phyloP scores from a whole-genome alignment of 2,113 vertebrate species.

The Paedocypris sp. region DNA sequence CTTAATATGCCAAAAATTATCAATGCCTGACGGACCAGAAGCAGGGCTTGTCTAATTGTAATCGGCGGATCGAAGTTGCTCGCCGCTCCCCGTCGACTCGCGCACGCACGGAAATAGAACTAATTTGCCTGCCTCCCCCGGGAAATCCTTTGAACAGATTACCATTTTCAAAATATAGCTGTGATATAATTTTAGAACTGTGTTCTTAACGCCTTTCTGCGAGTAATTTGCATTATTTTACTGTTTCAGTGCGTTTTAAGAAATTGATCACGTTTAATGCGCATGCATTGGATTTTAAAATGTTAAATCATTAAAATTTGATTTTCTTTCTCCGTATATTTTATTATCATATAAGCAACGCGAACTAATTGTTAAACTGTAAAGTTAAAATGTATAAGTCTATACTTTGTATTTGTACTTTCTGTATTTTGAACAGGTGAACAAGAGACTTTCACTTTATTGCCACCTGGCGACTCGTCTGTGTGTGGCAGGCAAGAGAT shows the following conservation, averaged over 20 bases:
- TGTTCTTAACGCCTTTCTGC: constrained; percentile 97
- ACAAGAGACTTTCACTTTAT: constrained; percentile 1
- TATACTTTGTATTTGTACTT: no score
- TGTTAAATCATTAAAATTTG: no score
- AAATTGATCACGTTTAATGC: no score
- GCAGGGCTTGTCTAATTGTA: constrained; percentile 95
- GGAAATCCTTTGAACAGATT: constrained; percentile 99
- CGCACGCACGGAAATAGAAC: constrained; percentile 96
- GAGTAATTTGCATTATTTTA: constrained; percentile 96
- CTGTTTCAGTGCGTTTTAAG: no score
- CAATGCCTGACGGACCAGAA: constrained; percentile 98
- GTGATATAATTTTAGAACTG: constrained; percentile 99
- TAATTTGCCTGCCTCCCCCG: constrained; percentile 98
- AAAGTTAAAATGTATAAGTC: no score
- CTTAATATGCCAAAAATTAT: constrained; percentile 99
- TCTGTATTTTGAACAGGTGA: not conserved
- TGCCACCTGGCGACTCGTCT: not conserved
- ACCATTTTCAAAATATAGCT: constrained; percentile 99
- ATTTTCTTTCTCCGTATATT: no score
- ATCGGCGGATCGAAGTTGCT: constrained; percentile 99
- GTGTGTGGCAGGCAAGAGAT: no score
- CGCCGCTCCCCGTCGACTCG: constrained; percentile 79
- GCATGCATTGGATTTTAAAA: no score
- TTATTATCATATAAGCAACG: no score
- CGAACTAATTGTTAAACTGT: no score